Base-by-base conservation (phyloP, 2,888 invertebrate species). In the Amiota minor region DNA sequence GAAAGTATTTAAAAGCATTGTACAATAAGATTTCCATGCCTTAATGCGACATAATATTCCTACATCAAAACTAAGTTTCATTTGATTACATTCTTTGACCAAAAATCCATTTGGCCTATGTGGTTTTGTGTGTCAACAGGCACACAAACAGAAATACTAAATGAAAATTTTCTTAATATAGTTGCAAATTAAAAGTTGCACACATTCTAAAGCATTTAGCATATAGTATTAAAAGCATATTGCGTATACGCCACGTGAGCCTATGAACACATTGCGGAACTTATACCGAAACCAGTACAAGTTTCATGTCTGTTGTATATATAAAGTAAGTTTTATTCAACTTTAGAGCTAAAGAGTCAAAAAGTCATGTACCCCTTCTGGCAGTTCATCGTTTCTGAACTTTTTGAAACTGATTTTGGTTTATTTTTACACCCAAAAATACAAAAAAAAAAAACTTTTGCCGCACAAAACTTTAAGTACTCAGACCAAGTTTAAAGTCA, bases 11-110 rank as follows among this genome's bases (percentile, higher is more conserved):
- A 53, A 68, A 4, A 23, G 23, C 23, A 23, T 23, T 2, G 50
- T 50, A 67, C 67, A 67, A 67, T 50, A 67, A 67, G 67, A 67
- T 67, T 67, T 67, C 11, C 50, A 23, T 50, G 14, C 23, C 23
- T 50, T 67, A 67, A 68, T 53, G 67, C 67, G 53, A 68, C 50
- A 50, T 68, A 68, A 68, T 68, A 53, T 68, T 50, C 67, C 12
- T 35, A 35, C 35, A 35, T 8, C 6, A 35, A 35, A 50, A 68
- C 16, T 68, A 53, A 62, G 62, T 68, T 68, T 53, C 67, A 68
- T 68, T 68, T 68, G 23, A 68, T 68, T 20, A 59, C 59, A 35
- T 35, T 35, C 35, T 6, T 6, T 35, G 2, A 35, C 35, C 35
- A 35, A 35, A 35, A 35, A 4, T 35, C 35, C 35, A 35, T 35